Conservation (phyloP, 1,140 invertebrate species). For the Drosophila pandora region DNA sequence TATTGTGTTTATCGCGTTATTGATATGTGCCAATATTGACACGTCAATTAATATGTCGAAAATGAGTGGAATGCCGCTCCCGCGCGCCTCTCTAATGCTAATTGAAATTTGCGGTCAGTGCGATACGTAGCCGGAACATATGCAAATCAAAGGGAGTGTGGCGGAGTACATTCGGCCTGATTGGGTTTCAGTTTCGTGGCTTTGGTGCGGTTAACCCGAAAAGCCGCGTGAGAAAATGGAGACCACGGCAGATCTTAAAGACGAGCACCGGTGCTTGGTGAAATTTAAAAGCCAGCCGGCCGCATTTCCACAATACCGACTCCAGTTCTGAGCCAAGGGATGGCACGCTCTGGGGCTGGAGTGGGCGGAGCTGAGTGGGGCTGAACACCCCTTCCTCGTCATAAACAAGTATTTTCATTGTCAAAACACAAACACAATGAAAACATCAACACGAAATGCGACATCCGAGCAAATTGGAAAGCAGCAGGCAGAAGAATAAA, state of each 20-base stretch:
- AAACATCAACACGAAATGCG: slow-evolving; percentile 49
- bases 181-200: slow-evolving; percentile 40
- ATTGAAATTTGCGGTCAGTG: slow-evolving; percentile 69
- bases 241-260: slow-evolving; percentile 13
- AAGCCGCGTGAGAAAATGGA: slow-evolving; percentile 43
- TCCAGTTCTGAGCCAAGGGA: no score
- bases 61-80: slow-evolving; percentile 7
- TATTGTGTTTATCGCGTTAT: slow-evolving; percentile 23
- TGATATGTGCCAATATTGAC: slow-evolving; percentile 68
- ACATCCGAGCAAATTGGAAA: slow-evolving; percentile 22
- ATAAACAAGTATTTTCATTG: slow-evolving; percentile 71
- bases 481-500: slow-evolving; percentile 30
- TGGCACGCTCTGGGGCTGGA: no score
- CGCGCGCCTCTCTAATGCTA: slow-evolving; percentile 39
- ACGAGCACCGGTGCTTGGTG: neutral
- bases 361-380: no score
- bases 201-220: slow-evolving; percentile 30
- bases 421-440: slow-evolving; percentile 41
- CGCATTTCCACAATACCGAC: no score
- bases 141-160: neutral
- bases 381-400: slow-evolving; percentile 21
- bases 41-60: slow-evolving; percentile 69
- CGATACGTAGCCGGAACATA: neutral
- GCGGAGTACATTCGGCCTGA: slow-evolving; percentile 26
- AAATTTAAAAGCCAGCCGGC: neutral